Base-by-base conservation (phyloP, 2,797 vertebrate species). In the Mycteria americana region DNA sequence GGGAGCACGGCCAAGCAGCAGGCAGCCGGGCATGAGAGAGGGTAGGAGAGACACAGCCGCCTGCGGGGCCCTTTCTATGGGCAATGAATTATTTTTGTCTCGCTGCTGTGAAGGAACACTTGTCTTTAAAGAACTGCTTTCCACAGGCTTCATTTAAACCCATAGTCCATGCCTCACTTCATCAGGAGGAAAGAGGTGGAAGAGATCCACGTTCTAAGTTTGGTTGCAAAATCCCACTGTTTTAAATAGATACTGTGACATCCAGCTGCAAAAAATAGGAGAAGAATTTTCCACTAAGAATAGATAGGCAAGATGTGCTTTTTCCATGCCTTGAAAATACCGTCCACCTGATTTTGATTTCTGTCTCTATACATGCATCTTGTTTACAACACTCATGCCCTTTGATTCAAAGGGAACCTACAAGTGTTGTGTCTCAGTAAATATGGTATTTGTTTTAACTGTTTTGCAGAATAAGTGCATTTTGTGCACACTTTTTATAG, bases 391-490 rank as follows among this genome's bases (percentile, higher is more conserved):
- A 23, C 13, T 48, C 19, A 23, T 6, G 7, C 11, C 59, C 19
- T 78, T 76, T 6, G 7, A 85, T 73, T 41, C 31, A 64, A 59
- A 88, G 46, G 14, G 33, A 92, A 41, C 18, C 62, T 81, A 23
- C 14, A 39, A 62, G 25, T 1, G 0, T 56, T 63, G n/a, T 31
- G 2, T 21, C 28, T 63, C 13, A 0, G 18, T 51, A 67, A 48
- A 17, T 25, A 4, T 3, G 5, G 24, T 15, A n/a, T 31, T 78
- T 86, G 9, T 70, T 89, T 48, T 21, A 67, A 39, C 3, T 37
- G 8, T 62, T 90, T 63, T 46, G 46, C 68, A 70, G 33, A 64
- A 28, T 15, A 83, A 81, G 13, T n/a, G 46, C 14, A 41, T 79
- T 74, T 81, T 33, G 13, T 7, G 6, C 9, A 23, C 43, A 43